Evolutionary conservation across 2,888 invertebrate genomes (phyloP).

Genomic region (Merodon equestris): DNA sequence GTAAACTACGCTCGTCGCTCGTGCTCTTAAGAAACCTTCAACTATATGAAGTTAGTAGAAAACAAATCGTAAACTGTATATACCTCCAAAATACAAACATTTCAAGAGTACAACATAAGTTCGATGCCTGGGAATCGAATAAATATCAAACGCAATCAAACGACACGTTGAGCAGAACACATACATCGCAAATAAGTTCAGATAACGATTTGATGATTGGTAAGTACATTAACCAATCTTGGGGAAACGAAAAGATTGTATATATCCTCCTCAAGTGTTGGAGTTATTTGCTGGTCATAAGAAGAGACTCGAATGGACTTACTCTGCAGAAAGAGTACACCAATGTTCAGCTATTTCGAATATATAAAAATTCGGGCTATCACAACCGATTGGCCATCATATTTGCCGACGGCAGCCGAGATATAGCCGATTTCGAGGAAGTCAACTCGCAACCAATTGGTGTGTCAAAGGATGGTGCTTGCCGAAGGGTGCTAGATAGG

Average conservation of each 20-base stretch:
- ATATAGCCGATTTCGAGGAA: constrained; percentile 73
- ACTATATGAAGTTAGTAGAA: constrained; percentile 73
- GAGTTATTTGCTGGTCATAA: constrained; percentile 72
- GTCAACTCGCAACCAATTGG: neutral
- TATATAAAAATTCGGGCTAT: constrained; percentile 70
- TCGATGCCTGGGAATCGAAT: constrained; percentile 14
- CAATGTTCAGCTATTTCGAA: constrained; percentile 69
- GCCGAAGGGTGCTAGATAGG: constrained; percentile 16
- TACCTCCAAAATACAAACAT: constrained; percentile 68
- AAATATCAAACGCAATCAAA: constrained; percentile 11
- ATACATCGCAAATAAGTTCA: too few relatives aligned
- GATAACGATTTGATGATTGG: constrained; percentile 70
- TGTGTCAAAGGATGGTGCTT: neutral
- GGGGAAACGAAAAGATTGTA: constrained; percentile 47
- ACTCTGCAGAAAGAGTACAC: constrained; percentile 70
- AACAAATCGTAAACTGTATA: constrained; percentile 72
- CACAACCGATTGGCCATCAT: constrained; percentile 72
- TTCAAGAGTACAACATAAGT: constrained; percentile 23
- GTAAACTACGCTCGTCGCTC: constrained; percentile 48
- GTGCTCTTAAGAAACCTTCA: constrained; percentile 72
- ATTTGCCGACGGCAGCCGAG: constrained; percentile 64
- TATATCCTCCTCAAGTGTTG: constrained; percentile 75
- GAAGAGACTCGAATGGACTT: constrained; percentile 38
- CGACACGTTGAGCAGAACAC: constrained; percentile 5
- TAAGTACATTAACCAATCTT: constrained; percentile 73